A percentile compares a stretch with the other conserved stretches of the same genome.
Evolutionary conservation across 2,888 invertebrate species (phyloP).

Genomic region (Sphecodes monilicornis): DNA sequence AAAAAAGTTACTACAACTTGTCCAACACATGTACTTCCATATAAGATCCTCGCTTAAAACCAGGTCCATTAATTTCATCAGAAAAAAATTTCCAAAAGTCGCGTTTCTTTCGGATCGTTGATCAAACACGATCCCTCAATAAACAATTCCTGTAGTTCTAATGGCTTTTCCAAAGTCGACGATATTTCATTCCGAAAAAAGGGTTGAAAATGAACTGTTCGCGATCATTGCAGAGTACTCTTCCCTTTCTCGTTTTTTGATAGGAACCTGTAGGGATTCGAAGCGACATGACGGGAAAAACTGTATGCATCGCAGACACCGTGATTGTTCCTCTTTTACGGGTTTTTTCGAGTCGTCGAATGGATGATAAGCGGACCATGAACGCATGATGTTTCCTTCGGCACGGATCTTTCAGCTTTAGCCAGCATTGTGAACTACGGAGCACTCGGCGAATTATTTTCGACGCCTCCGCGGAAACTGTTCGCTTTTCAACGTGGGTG

Average conservation of each 20-base stretch:
- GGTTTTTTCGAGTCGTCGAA: neutral
- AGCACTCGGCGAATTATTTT: constrained; percentile 32
- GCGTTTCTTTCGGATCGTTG: neutral
- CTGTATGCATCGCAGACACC: neutral
- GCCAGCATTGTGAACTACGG: neutral
- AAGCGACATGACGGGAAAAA: neutral
- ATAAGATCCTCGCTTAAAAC: neutral
- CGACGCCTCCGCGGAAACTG: neutral
- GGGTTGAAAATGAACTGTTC: neutral
- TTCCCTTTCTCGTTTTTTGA: neutral
- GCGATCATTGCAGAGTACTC: neutral
- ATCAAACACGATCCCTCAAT: neutral
- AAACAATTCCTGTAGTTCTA: neutral
- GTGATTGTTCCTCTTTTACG: neutral
- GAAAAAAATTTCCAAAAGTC: neutral
- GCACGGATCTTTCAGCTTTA: neutral
- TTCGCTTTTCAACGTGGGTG: constrained; percentile 16
- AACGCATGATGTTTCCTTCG: neutral
- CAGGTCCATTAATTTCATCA: neutral
- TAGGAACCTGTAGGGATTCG: neutral
- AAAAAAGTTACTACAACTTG: neutral
- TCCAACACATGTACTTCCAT: neutral
- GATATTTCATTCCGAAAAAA: neutral
- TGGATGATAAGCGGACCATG: neutral
- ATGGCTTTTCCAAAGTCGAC: neutral